Evolutionary conservation across 2,797 vertebrate species (phyloP), one percentile per base, ranked within the genome.

Genomic region (Microcaecilia unicolor): DNA sequence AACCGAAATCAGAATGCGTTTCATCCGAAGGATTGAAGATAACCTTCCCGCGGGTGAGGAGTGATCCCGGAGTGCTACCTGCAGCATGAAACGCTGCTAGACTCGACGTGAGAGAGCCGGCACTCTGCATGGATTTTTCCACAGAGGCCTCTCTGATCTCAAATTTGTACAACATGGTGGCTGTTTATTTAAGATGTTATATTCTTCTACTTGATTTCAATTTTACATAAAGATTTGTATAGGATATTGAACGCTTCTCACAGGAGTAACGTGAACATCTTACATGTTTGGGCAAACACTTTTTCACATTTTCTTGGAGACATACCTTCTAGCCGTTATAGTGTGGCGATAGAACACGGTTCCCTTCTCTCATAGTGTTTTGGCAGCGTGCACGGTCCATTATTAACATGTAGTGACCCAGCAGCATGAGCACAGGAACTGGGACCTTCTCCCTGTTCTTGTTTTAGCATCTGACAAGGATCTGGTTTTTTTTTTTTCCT

Each of bases 1-100:
- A 63, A 98, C 96, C 39, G 96, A 99, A 75, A 95, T 99, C 37
- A 81, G 96, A 15, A 97, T 99, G 94, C 92, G 92, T 72, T 99
- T 99, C 64, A 91, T 99, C 72, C 92, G 90, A 74, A 70, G 95
- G 68, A 99, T 99, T 13, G 96, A 99, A 55, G 96, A 99, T 72
- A 99, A 95, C 51, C 80, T 99, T 31, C 96, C 96, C 2, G 93
- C 92, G 8, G 96, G 96, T 38, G 96, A 99, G 17, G 80, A 84
- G 27, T 81, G 66, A 83, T 4, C 3, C 4, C 5, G 6, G 18
- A 34, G 49, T 6, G 1, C 2, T 29, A 28, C 6, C 4, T 30
- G 15, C 5, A 49, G 52, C 44, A 49, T 28, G 36, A 60, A 41
- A 39, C 38, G 32, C 55, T 40, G 48, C 48, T 45, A 22, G 13